Evolutionary conservation across 2,888 invertebrate species (phyloP).

Genomic region (Drosophila infuscata): DNA sequence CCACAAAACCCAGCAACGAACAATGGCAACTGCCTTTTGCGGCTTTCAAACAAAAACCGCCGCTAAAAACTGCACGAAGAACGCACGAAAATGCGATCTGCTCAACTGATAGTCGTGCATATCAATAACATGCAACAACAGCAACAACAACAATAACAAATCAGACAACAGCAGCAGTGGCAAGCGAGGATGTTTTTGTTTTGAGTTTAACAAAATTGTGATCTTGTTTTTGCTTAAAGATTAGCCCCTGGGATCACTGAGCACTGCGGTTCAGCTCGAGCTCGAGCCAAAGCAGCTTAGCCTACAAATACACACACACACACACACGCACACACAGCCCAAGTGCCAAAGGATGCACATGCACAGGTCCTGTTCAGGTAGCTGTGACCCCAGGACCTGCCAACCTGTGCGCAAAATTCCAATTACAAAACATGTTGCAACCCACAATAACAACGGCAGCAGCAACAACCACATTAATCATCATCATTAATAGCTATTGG

Average conservation of each 20-base stretch:
- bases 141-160: slow-evolving; percentile 23
- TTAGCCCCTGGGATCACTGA: slow-evolving; percentile 63
- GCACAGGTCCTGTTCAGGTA: slow-evolving; percentile 54
- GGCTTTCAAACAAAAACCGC: slow-evolving; percentile 64
- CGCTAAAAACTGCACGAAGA: slow-evolving; percentile 49
- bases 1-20: slow-evolving; percentile 30
- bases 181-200: slow-evolving; percentile 47
- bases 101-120: slow-evolving; percentile 58
- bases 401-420: slow-evolving; percentile 50
- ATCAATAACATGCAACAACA: slow-evolving; percentile 70
- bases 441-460: slow-evolving; percentile 49
- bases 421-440: slow-evolving; percentile 77
- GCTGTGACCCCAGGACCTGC: slow-evolving; percentile 22
- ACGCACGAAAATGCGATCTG: slow-evolving; percentile 58
- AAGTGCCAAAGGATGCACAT: slow-evolving; percentile 28
- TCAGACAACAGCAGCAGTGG: slow-evolving; percentile 14
- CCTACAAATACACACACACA: slow-evolving; percentile 17
- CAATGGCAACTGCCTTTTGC: slow-evolving; percentile 77
- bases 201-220: slow-evolving; percentile 71
- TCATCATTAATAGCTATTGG: slow-evolving; percentile 73
- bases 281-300: slow-evolving; percentile 83
- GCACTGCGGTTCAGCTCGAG: slow-evolving; percentile 43
- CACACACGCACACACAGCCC: neutral
- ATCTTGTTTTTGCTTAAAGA: slow-evolving; percentile 80
- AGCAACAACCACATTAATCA: slow-evolving; percentile 69